These are phyloP conservation scores for Melanotaenia parkinsoni DNA, from an alignment of 2,797 vertebrate species.

Conservation along the genomic window DNA sequence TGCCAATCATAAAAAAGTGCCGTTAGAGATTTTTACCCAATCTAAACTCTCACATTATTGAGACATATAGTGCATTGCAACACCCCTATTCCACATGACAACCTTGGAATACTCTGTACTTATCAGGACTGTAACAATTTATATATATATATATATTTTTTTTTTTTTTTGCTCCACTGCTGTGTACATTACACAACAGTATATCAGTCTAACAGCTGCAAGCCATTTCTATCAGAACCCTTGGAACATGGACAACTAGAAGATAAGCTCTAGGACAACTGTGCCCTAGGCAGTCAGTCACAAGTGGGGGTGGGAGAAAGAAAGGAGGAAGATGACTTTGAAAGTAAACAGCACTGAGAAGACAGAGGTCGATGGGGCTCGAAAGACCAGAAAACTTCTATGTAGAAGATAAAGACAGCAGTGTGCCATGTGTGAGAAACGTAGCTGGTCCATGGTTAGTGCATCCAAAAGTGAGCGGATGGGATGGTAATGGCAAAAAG, in stretches of 20 bases:
- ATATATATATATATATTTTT: conserved; percentile 58
- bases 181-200: conserved; percentile 40
- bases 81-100: conserved; percentile 34
- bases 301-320: conserved; percentile 34
- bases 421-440: conserved; percentile 38
- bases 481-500: not conserved
- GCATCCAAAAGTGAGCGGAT: conserved; percentile 16
- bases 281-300: conserved; percentile 56
- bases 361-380: conserved; percentile 40
- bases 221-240: conserved; percentile 60
- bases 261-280: conserved; percentile 72
- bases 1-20: conserved; percentile 55
- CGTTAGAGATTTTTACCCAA: not conserved
- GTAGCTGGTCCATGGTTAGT: conserved; percentile 15
- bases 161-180: conserved; percentile 36
- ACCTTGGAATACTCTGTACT: conserved; percentile 47
- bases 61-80: conserved; percentile 22
- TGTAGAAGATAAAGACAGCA: conserved; percentile 46
- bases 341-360: conserved; percentile 37
- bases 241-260: conserved; percentile 58
- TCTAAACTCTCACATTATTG: conserved; percentile 5
- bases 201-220: conserved; percentile 54
- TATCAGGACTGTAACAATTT: conserved; percentile 67
- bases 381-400: conserved; percentile 55
- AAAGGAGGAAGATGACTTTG: conserved; percentile 30